phyloP scores from a whole-genome alignment of 1,140 invertebrate species.

The Magallana gigas region DNA sequence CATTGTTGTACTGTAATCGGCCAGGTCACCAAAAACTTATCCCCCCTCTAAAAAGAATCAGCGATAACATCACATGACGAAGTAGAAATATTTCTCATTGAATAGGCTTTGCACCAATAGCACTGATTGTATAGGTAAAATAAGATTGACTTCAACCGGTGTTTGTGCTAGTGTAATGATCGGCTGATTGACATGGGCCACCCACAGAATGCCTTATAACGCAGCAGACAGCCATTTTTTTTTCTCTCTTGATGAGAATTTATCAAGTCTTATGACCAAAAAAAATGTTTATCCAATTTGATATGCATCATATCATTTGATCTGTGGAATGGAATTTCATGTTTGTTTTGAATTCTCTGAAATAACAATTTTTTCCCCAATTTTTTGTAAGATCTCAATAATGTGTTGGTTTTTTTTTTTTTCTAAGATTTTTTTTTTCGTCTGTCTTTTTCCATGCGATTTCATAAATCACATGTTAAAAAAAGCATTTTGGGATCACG shows the following conservation, averaged over 20 bases:
- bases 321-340: background rate
- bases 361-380: background rate
- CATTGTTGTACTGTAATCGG: background rate
- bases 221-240: background rate
- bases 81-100: conserved; percentile 22
- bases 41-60: background rate
- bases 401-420: background rate
- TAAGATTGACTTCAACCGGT: background rate
- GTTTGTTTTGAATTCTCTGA: background rate
- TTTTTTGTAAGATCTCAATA: background rate
- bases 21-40: conserved; percentile 14
- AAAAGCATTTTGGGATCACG: background rate
- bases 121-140: conserved; percentile 10
- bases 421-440: too few relatives aligned
- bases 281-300: background rate
- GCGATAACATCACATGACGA: conserved; percentile 18
- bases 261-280: background rate
- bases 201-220: background rate
- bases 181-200: background rate
- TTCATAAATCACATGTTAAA: background rate
- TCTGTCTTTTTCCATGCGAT: background rate
- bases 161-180: conserved; percentile 25
- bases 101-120: background rate
- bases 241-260: background rate
- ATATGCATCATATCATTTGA: conserved; percentile 11